A percentile compares a stretch with the other conserved stretches of the same genome.
Evolutionary conservation across 2,888 invertebrate species (phyloP).

Genomic region (Pseudococcus jackbeardsleyi): DNA sequence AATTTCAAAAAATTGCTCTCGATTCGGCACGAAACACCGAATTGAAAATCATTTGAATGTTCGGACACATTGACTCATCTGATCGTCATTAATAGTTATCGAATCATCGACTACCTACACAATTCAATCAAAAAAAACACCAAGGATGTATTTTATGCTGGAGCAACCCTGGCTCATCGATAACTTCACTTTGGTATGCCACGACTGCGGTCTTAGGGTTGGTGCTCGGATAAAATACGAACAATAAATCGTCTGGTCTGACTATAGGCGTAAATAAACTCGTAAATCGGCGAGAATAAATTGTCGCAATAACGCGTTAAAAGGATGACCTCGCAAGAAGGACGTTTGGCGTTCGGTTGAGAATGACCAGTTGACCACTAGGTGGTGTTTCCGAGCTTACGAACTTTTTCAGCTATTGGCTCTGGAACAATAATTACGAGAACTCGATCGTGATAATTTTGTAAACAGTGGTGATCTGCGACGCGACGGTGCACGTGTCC

Average conservation of each 20-base stretch:
- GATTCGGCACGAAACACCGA: no score
- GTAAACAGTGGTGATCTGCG: background rate
- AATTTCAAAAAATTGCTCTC: no score
- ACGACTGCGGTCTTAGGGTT: no score
- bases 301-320: background rate
- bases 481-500: background rate
- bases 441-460: slow-evolving; percentile 27
- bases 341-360: background rate
- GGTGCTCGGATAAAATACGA: background rate
- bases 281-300: background rate
- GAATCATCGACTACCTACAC: no score
- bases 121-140: no score
- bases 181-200: no score
- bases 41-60: no score
- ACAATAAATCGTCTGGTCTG: background rate
- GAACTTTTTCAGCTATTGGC: slow-evolving; percentile 31
- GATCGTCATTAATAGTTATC: no score
- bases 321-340: background rate
- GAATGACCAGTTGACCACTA: background rate
- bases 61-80: no score
- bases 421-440: slow-evolving; percentile 12
- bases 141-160: no score
- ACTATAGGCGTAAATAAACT: background rate
- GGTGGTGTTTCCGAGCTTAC: slow-evolving; percentile 24
- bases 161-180: no score